Base-by-base conservation (phyloP, 2,888 invertebrate species). In the Drosophila fungiperda region DNA sequence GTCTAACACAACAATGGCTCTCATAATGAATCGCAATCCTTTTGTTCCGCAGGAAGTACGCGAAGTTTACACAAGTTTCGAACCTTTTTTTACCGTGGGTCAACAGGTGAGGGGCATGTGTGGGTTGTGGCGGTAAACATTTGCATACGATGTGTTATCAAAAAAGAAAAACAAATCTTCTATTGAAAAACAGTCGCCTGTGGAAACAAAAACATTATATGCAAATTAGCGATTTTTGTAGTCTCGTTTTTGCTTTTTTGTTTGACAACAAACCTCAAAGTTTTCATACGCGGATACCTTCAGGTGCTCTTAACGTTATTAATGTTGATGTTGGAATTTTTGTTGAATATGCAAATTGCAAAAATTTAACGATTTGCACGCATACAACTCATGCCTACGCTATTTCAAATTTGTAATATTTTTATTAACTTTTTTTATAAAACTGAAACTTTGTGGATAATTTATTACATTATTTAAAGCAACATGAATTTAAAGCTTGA, bases 141-240 rank as follows among this genome's bases (percentile, higher is more conserved):
- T 85, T 87, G 76, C 84, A 87, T 82, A 65, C 73, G 80, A 79
- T 66, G 88, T 68, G 77, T 62, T 82, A 84, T 84, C 73, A 84
- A 82, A 75, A 83, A 75, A 49, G 59, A 69, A 49, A 58, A 68
- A 65, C 54, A 67, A 72, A 55, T 64, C 50, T 33, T 62, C 58
- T 62, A 20, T 63, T 50, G 49, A 20, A 45, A 59, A 70, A 52
- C 33, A 36, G 32, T 50, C 32, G 26, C 52, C 55, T 59, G 40
- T 49, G 36, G 48, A 49, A 48, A 11, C 52, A 33, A 57, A 78
- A 76, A 71, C 35, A 66, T 67, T 67, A 40, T 71, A 87, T 89
- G 89, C 79, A 84, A 84, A 84, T 84, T 74, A 69, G 61, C 57
- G 59, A 73, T 75, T 69, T 73, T 9, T 50, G 50, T 65, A 20